Base-by-base conservation (phyloP, 2,797 vertebrate species). In the Coluber constrictor region DNA sequence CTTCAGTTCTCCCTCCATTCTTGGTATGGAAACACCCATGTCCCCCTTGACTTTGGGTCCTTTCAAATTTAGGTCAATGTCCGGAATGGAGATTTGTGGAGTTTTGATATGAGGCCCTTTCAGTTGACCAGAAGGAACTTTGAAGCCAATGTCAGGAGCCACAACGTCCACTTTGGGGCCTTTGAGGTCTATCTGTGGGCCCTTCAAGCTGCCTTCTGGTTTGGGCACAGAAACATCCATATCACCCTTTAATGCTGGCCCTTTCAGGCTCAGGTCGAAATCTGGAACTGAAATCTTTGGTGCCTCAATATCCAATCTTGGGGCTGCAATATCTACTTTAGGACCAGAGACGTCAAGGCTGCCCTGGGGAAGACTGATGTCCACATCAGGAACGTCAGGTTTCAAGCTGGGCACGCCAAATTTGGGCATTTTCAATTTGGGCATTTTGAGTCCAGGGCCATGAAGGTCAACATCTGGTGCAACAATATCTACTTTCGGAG, bases 181-280 rank as follows among this genome's bases (percentile, higher is more conserved):
- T 86, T 94, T 95, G 1, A 96, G 20, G 11, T 96, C 94, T 23
- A 97, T 59, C 43, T 92, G 90, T 2, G 96, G 89, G 5, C 29
- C 59, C 11, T 91, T 90, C 1, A 96, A 32, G 0, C 93, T 94
- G 60, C 93, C 93, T 59, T 94, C 94, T 0, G 96, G 0, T 43
- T 96, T 97, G 18, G 96, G 96, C 12, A 95, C 89, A 0, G 97
- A 86, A 7, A 94, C 92, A 79, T 95, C 95, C 51, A 86, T 2
- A 6, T 96, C 97, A 59, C 95, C 93, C 59, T 98, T 97, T n/a
- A 96, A 6, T 86, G 96, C 96, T 1, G 96, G 95, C 27, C 92
- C 92, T 95, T 97, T 96, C 92, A 96, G 56, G 86, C 95, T 93
- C 83, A 97, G 60, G 29, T 95, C 94, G 1, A 97, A 93, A 87